A percentile compares a stretch with the other conserved stretches of the same genome.
Conservation (phyloP, 2,113 vertebrate species). For the Nothoprocta pentlandii region DNA sequence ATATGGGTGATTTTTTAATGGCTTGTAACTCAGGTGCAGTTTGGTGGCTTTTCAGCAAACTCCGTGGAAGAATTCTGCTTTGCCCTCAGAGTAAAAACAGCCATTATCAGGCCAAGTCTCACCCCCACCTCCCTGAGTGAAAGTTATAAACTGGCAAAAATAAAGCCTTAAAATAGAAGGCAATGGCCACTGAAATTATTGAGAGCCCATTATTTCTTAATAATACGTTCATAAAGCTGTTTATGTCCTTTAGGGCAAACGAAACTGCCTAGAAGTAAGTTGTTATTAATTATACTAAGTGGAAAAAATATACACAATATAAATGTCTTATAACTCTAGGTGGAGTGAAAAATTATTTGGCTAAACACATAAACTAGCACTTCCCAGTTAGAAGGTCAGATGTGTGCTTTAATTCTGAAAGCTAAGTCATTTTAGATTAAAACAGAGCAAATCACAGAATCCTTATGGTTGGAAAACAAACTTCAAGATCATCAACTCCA, state of each 20-base stretch:
- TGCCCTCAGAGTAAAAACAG: neutral
- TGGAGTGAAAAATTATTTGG: slow-evolving; percentile 3
- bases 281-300: neutral
- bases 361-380: neutral
- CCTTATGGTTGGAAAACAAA: neutral
- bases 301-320: neutral
- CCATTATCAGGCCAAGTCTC: neutral
- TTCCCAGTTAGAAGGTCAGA: slow-evolving; percentile 2
- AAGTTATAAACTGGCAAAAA: slow-evolving; percentile 11
- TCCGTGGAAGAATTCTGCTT: slow-evolving; percentile 10
- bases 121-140: neutral
- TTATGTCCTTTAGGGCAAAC: neutral
- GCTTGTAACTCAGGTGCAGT: slow-evolving; percentile 11
- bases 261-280: neutral
- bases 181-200: neutral
- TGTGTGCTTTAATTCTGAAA: neutral
- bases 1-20: slow-evolving; percentile 30
- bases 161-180: neutral
- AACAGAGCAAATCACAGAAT: neutral
- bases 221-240: neutral
- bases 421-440: neutral
- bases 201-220: slow-evolving; percentile 9
- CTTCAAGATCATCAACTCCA: too few species aligned
- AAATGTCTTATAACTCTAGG: neutral
- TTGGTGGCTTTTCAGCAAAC: slow-evolving; percentile 40